phyloP scores from a whole-genome alignment of 2,113 vertebrate genomes.

The Mustela lutreola region DNA sequence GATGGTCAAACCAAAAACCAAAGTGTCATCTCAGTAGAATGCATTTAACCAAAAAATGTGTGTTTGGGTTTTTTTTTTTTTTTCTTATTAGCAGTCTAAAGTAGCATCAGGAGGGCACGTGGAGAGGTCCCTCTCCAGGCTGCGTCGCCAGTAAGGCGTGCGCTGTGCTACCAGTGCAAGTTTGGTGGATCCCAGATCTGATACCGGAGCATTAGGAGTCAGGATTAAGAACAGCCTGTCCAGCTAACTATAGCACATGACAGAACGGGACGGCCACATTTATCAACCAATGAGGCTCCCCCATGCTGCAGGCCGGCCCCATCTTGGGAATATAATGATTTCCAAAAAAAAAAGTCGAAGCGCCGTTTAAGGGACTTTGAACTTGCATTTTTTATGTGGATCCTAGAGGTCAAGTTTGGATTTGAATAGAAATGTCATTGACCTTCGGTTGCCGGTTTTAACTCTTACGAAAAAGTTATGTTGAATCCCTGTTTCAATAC shows the following conservation, averaged over 20 bases:
- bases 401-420: slow-evolving; percentile 46
- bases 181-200: slow-evolving; percentile 2
- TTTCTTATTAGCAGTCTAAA: background rate
- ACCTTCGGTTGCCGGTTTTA: slow-evolving; percentile 30
- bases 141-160: background rate
- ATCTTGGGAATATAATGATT: slow-evolving; percentile 19
- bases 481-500: slow-evolving; percentile 5
- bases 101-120: background rate
- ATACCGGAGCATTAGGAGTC: background rate
- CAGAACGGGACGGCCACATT: background rate
- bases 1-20: background rate
- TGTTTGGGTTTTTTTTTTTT: too few relatives aligned
- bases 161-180: background rate
- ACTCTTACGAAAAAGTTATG: slow-evolving; percentile 34
- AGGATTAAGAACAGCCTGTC: background rate
- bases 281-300: background rate
- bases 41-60: background rate
- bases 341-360: slow-evolving; percentile 45
- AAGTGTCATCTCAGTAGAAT: background rate
- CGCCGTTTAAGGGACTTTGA: slow-evolving; percentile 34
- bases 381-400: slow-evolving; percentile 31
- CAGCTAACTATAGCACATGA: slow-evolving; percentile 21
- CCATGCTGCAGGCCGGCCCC: background rate
- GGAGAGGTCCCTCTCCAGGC: background rate
- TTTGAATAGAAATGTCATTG: slow-evolving; percentile 31